Evolutionary conservation across 2,888 invertebrate species (phyloP), one percentile per base, ranked within the genome.

Genomic region (Luffia ferchaultella): DNA sequence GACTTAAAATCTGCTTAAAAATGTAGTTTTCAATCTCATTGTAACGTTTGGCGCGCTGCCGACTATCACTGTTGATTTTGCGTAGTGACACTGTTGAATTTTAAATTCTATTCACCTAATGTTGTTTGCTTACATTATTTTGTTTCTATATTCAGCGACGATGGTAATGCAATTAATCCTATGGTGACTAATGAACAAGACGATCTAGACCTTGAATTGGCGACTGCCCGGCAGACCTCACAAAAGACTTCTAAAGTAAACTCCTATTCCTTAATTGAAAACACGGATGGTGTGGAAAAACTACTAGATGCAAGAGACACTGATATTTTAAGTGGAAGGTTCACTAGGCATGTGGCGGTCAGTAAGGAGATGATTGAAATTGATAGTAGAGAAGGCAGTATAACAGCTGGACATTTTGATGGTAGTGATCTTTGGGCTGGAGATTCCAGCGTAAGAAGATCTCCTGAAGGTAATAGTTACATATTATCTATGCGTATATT

Each of bases 111-210:
- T n/a, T n/a, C n/a, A n/a, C n/a, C n/a, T n/a, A n/a, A n/a, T n/a
- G n/a, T n/a, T n/a, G n/a, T n/a, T n/a, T n/a, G n/a, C n/a, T n/a
- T n/a, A n/a, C n/a, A n/a, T n/a, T n/a, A n/a, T n/a, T n/a, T n/a
- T n/a, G n/a, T n/a, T n/a, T n/a, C n/a, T n/a, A n/a, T n/a, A n/a
- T n/a, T n/a, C n/a, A 91, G 91, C 63, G 93, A 93, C 53, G 88
- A 87, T 20, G 91, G 90, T 55, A 85, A 67, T 50, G 78, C 86
- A 40, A 88, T 86, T 5, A 94, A 93, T 79, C 94, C 94, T 18
- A 78, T 92, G 63, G 93, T 96, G 0, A 91, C 93, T 19, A 90
- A 91, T 48, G 91, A 92, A 58, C 92, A 93, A 71, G 95, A 96
- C 65, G 95, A 96, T 65, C 76, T 95, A 45, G 82, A 80, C 45